These are phyloP conservation scores for Drosophila pseudoananassae DNA, from an alignment of 1,140 invertebrate species.

Conservation along the genomic window DNA sequence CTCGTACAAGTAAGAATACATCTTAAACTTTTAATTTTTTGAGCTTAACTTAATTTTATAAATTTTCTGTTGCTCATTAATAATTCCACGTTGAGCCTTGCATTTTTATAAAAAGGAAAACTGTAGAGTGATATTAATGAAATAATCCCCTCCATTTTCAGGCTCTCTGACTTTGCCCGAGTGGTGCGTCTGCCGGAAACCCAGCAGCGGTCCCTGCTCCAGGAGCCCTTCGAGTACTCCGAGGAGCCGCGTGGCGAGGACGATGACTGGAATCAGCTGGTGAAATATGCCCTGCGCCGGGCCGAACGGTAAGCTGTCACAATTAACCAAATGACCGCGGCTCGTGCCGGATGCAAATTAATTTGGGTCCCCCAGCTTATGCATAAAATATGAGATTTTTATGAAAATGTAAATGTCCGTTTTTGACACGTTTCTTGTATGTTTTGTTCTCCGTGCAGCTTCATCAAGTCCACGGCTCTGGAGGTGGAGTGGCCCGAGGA, in stretches of 20 bases:
- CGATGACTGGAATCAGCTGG: conserved; percentile 90
- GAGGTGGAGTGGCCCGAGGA: conserved; percentile 89
- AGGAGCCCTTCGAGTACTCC: conserved; percentile 89
- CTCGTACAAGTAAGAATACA: conserved; percentile 85
- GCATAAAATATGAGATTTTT: conserved; percentile 62
- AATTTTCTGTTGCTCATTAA: background rate
- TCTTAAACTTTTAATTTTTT: background rate
- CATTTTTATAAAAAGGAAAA: background rate
- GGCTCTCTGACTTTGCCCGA: conserved; percentile 88
- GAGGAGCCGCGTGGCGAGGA: conserved; percentile 88
- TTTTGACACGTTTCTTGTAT: conserved; percentile 22
- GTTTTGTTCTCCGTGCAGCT: conserved; percentile 84
- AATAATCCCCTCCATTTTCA: conserved; percentile 49
- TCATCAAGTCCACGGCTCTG: conserved; percentile 90
- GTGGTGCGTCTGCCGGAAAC: conserved; percentile 88
- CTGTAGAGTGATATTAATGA: conserved; percentile 7
- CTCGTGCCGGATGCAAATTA: conserved; percentile 54
- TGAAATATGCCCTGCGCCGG: conserved; percentile 90
- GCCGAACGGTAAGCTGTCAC: conserved; percentile 86
- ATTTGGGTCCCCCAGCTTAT: conserved; percentile 47
- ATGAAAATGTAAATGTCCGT: conserved; percentile 52
- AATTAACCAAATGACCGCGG: conserved; percentile 64
- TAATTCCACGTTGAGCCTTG: background rate
- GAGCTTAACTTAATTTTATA: background rate
- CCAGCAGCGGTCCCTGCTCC: conserved; percentile 87